These are phyloP conservation scores for Drosophila hydei DNA, from an alignment of 1,140 invertebrate genomes.

Conservation along the genomic window DNA sequence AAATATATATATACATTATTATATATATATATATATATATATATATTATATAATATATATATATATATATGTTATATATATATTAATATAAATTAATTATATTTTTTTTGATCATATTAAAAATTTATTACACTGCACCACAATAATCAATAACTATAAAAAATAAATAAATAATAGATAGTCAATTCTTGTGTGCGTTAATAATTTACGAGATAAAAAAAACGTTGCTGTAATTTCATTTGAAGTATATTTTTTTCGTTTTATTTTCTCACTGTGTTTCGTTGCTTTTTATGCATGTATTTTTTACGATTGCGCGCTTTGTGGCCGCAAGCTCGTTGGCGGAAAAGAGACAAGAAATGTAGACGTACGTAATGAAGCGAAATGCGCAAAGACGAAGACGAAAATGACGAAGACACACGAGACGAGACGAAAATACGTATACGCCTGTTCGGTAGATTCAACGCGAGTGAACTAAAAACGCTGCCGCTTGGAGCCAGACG, in stretches of 20 bases:
- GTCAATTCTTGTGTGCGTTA: conserved; percentile 2
- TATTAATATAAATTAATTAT: too few species aligned
- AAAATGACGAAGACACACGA: conserved; percentile 39
- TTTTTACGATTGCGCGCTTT: conserved; percentile 40
- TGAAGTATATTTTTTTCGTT: conserved; percentile 32
- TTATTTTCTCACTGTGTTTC: conserved; percentile 44
- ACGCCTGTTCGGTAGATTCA: conserved; percentile 77
- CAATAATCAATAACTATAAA: conserved; percentile 49
- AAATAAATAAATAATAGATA: conserved; percentile 21
- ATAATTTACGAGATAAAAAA: too few species aligned
- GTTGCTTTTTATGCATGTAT: conserved; percentile 40
- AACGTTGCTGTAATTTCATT: conserved; percentile 35
- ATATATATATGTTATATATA: background rate
- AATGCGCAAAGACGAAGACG: conserved; percentile 41
- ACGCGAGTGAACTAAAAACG: conserved; percentile 68
- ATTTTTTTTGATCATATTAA: background rate
- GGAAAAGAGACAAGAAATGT: conserved; percentile 4
- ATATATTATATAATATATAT: background rate
- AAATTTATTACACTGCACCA: conserved; percentile 54
- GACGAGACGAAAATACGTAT: conserved; percentile 67
- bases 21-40: background rate
- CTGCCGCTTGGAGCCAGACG: conserved; percentile 53
- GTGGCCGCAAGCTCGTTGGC: background rate
- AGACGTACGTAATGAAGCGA: conserved; percentile 47
- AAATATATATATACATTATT: too few species aligned